A percentile compares a stretch with the other conserved stretches of the same genome.
These are phyloP conservation scores for Crotalus tigris DNA, from an alignment of 2,113 vertebrate species.

Conservation along the genomic window DNA sequence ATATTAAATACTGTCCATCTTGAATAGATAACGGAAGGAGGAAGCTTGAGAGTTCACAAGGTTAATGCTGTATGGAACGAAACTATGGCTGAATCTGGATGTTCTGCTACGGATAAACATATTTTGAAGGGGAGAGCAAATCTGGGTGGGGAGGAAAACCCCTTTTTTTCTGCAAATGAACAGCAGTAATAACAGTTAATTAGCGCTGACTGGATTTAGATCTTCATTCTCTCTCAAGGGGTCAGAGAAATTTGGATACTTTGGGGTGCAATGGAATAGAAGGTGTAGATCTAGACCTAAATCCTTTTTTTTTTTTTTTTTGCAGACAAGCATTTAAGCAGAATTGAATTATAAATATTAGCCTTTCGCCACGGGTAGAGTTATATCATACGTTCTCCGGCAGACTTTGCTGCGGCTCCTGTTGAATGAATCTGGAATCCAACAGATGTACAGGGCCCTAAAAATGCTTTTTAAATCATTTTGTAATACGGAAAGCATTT, in stretches of 20 bases:
- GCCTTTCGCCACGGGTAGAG: background rate
- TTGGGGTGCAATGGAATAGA: background rate
- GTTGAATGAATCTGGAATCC: background rate
- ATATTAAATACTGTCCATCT: no score
- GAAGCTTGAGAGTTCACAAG: no score
- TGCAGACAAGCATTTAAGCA: background rate
- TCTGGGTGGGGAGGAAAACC: background rate
- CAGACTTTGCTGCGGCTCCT: background rate
- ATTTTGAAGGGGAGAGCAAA: background rate
- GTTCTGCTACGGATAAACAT: no score
- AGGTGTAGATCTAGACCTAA: background rate
- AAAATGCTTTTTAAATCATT: background rate
- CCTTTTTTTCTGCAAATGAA: background rate
- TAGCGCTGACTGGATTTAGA: background rate
- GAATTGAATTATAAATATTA: background rate
- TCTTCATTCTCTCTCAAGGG: background rate
- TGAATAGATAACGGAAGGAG: no score
- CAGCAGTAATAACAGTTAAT: background rate
- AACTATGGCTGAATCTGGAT: no score
- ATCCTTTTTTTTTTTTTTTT: no score
- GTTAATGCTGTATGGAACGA: no score
- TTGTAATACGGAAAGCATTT: background rate
- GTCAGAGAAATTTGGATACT: background rate
- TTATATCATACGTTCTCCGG: background rate
- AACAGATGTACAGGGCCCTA: fast-evolving